A percentile compares a stretch with the other conserved stretches of the same genome.
Evolutionary conservation across 2,888 invertebrate genomes (phyloP).

Genomic region (Chaitophorus viminalis): DNA sequence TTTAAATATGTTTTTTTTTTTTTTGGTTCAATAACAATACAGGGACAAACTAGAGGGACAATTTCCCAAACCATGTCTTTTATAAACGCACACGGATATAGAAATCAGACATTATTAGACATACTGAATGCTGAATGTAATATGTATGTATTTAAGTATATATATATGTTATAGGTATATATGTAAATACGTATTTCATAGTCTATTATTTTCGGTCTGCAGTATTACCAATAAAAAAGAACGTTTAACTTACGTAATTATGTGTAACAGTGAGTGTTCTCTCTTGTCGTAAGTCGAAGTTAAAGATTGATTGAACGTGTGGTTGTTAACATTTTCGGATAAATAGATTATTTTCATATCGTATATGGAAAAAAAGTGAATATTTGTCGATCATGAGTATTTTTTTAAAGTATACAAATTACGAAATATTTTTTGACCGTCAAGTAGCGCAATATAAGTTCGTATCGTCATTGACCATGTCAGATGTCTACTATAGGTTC

Average conservation of each 20-base stretch:
- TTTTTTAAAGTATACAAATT: neutral
- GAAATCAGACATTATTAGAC: neutral
- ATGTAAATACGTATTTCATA: neutral
- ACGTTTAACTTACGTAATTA: neutral
- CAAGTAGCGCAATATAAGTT: neutral
- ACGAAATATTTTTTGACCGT: neutral
- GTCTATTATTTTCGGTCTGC: neutral
- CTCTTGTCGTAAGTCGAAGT: neutral
- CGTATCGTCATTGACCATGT: neutral
- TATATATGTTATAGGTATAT: too few relatives aligned
- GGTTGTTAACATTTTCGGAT: neutral
- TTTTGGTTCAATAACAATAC: neutral
- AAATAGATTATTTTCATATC: neutral
- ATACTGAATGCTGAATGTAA: neutral
- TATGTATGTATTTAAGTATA: too few relatives aligned
- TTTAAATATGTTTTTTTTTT: neutral
- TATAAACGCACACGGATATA: neutral
- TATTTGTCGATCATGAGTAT: neutral
- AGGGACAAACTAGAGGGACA: neutral
- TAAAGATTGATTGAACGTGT: neutral
- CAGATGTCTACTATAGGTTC: too few relatives aligned
- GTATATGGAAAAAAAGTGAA: neutral
- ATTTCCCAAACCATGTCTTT: neutral
- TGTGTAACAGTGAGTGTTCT: neutral
- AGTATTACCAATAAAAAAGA: neutral